Base-by-base conservation (phyloP, 2,797 vertebrate species). In the Sebastes hubbsi region DNA sequence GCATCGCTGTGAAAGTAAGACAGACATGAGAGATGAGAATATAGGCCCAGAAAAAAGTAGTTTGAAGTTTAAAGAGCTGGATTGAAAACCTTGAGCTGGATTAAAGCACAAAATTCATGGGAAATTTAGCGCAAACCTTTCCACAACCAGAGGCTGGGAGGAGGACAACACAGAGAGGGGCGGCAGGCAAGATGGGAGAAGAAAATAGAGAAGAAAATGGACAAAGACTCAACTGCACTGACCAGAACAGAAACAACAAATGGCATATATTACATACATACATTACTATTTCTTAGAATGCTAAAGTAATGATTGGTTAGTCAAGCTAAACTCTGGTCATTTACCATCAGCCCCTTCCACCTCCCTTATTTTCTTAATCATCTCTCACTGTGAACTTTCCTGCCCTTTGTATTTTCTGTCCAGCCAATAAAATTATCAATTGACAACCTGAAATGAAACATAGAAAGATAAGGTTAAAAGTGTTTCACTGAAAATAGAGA, bases 141-240 rank as follows among this genome's bases (percentile, higher is more conserved):
- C n/a, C 42, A 82, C 25, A 78, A 46, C 52, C 65, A 16, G 75
- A 88, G 64, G 85, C 68, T 84, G 60, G 84, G 38, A 78, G 61
- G 66, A 8, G 42, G 22, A 60, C 61, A 27, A 84, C 65, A 87
- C 24, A 61, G 72, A 62, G 69, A 71, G 56, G 38, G 20, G 16
- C 7, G 13, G 68, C 1, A 24, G 79, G 67, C 52, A 71, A 76
- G 5, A 49, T 63, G 74, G 58, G 42, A 80, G 61, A 55, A 59
- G 49, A 70, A 83, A 78, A 78, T 55, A 77, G 24, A 64, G 20
- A 61, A 49, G 29, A 60, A 13, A 13, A 29, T 63, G 8, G 13
- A 25, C 42, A 72, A 69, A 77, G 59, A 66, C 25, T 52, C 8
- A 30, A 16, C 30, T 52, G 13, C 30, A 20, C n/a, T 25, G 16